Evolutionary conservation across 2,113 vertebrate genomes (phyloP).

Genomic region (Amphiprion ocellaris): DNA sequence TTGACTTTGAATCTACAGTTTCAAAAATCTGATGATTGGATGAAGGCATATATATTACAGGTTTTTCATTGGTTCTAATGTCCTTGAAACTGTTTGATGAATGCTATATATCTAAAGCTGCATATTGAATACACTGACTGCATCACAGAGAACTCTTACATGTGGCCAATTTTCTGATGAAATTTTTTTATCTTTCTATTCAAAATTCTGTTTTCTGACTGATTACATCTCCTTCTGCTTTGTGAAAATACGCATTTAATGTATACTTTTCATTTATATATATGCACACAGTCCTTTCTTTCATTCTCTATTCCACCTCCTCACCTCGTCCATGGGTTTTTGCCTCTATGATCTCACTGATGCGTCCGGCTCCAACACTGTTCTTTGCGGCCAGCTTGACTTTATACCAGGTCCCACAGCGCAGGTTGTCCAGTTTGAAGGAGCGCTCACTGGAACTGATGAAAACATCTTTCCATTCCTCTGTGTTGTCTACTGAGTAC

Average conservation of each 20-base stretch:
- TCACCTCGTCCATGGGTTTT: constrained; percentile 97
- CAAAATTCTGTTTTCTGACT: not conserved
- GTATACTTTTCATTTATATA: not conserved
- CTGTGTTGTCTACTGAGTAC: constrained; percentile 98
- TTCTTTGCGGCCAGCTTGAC: constrained; percentile 98
- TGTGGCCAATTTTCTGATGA: not conserved
- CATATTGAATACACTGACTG: not conserved
- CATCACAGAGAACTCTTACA: not conserved
- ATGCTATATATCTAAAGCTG: not conserved
- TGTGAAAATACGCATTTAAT: not conserved
- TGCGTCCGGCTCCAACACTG: constrained; percentile 96
- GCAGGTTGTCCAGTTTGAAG: constrained; percentile 96
- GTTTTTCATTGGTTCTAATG: not conserved
- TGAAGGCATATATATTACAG: too few species aligned
- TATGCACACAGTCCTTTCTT: not conserved
- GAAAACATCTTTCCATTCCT: constrained; percentile 98
- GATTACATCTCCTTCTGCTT: not conserved
- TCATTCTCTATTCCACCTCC: not conserved
- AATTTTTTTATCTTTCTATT: not conserved
- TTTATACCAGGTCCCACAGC: constrained; percentile 99
- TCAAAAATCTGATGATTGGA: not conserved
- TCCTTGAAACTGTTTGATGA: not conserved
- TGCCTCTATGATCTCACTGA: constrained; percentile 99
- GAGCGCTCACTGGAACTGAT: constrained; percentile 95
- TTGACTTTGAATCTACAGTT: not conserved